Base-by-base conservation (phyloP, 2,888 invertebrate species). In the Meiosimyza decipiens region DNA sequence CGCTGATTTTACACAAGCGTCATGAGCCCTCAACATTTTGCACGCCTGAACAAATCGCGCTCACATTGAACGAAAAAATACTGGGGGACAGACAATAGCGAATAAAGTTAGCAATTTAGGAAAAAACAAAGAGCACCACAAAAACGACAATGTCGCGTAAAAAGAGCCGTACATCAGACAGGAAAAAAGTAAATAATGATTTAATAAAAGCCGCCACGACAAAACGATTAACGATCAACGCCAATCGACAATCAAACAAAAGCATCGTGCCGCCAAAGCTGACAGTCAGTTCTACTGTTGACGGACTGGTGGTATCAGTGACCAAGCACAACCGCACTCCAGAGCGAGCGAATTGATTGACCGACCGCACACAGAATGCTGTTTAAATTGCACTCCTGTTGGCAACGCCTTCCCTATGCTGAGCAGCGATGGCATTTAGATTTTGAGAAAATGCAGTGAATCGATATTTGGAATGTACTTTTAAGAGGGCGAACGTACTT, bases 191-290 rank as follows among this genome's bases (percentile, higher is more conserved):
- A 63, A 63, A 70, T 70, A 70, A 70, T 63, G 62, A 70, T 70
- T 70, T 70, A 70, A 70, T 70, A 70, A 70, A 70, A 57, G 71
- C 71, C 71, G 71, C 65, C 71, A 71, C 71, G 71, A 71, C 71
- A 65, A 63, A 63, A 55, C 70, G 70, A 70, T 70, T 59, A 70
- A 63, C 70, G 47, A 62, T 70, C 62, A 70, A 57, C 67, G 67
- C 49, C 67, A 57, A 67, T 52, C 64, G 64, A 64, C 62, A 52
- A 70, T 70, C 70, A 70, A 70, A 70, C 70, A 70, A 70, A 70
- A 63, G 54, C 63, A 49, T 70, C 51, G 69, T 51, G 60, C 60
- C 16, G 69, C 60, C 60, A 60, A 50, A 33, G n/a, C 16, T 16
- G 54, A 12, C 33, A 47, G 13, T 55, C 47, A 47, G 9, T 40